These are phyloP conservation scores for Mormoops blainvillei DNA, from an alignment of 2,113 vertebrate species.

Conservation along the genomic window DNA sequence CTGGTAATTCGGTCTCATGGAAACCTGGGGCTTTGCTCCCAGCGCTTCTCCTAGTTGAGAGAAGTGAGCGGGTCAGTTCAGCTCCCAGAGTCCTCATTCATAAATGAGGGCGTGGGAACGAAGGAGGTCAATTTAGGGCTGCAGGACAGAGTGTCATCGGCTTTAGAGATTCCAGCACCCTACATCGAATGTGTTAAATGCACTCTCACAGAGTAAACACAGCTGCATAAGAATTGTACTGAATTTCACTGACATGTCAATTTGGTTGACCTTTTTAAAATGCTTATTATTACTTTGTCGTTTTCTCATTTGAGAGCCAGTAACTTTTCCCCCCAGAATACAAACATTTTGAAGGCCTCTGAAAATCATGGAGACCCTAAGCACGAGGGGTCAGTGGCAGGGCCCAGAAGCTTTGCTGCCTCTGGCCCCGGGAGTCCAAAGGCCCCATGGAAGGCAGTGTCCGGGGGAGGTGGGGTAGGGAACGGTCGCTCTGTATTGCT, in stretches of 20 bases:
- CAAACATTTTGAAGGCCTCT: slow-evolving; percentile 1
- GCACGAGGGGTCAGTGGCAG: not conserved
- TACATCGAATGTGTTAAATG: not conserved
- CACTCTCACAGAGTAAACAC: not conserved
- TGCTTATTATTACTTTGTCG: not conserved
- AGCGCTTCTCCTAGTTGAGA: not conserved
- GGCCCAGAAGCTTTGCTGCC: not conserved
- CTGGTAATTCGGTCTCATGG: not conserved
- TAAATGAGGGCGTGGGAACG: not conserved
- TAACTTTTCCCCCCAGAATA: not conserved
- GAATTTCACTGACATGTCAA: not conserved
- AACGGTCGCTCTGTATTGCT: not conserved
- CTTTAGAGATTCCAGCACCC: not conserved
- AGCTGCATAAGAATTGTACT: not conserved
- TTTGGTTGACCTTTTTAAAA: not conserved
- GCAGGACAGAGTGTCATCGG: not conserved
- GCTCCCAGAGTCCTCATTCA: not conserved
- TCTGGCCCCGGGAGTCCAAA: not conserved
- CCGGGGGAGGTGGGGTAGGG: not conserved
- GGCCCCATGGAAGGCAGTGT: not conserved
- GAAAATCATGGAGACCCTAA: not conserved
- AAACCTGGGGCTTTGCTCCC: not conserved
- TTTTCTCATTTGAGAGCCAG: not conserved
- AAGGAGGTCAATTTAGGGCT: not conserved
- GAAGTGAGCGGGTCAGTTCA: not conserved